phyloP scores from a whole-genome alignment of 2,888 invertebrate genomes.

The Lissocephala sabroskyi region DNA sequence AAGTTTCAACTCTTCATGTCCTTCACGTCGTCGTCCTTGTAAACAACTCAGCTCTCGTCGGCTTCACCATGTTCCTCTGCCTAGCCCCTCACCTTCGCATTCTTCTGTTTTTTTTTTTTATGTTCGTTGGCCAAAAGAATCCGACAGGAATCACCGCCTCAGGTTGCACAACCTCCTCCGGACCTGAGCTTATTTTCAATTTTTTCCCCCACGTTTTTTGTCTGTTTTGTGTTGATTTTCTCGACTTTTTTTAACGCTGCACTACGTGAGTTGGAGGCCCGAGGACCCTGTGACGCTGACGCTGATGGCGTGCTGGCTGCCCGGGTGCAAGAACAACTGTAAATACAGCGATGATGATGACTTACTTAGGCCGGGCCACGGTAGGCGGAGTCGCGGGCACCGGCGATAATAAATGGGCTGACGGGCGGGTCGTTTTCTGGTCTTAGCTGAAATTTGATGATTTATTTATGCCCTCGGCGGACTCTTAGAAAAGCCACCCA shows the following conservation, averaged over 20 bases:
- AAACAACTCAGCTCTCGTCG: conserved; percentile 19
- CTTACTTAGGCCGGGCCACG: conserved; percentile 42
- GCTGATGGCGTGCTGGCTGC: too few species aligned
- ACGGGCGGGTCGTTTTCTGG: conserved; percentile 1
- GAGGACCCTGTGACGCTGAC: too few species aligned
- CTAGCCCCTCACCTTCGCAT: conserved; percentile 2
- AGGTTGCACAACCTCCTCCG: conserved; percentile 20
- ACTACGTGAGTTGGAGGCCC: conserved; percentile 27
- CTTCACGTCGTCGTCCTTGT: conserved; percentile 13
- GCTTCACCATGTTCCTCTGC: conserved; percentile 5
- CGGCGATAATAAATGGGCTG: conserved; percentile 54
- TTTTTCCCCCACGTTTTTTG: conserved; percentile 2
- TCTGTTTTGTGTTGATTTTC: conserved; percentile 7
- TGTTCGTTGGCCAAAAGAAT: conserved; percentile 35
- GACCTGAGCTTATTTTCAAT: conserved; percentile 42
- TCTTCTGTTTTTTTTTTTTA: conserved; percentile 37
- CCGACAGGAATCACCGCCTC: conserved; percentile 42
- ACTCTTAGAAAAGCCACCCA: too few species aligned
- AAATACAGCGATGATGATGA: conserved; percentile 54
- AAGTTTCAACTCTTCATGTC: conserved; percentile 32
- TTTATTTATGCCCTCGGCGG: too few species aligned
- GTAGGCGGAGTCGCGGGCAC: too few species aligned
- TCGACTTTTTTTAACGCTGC: conserved; percentile 17
- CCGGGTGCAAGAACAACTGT: conserved; percentile 42
- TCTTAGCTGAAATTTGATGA: too few species aligned